Conservation (phyloP, 2,113 vertebrate genomes). For the Illadopsis cleaveri region DNA sequence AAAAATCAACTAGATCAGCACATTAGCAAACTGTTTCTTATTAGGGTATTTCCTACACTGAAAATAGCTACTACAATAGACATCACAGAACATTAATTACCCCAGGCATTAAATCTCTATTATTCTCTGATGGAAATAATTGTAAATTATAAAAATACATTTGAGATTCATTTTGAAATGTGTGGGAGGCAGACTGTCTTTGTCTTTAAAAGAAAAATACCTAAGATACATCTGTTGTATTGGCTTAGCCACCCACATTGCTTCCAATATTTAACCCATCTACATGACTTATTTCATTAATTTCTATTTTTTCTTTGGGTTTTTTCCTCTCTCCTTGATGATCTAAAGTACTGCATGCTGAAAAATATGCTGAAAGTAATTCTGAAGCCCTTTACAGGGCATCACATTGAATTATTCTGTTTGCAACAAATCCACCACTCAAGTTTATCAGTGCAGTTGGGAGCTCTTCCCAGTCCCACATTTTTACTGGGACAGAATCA, state of each 20-base stretch:
- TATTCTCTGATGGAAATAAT: not conserved
- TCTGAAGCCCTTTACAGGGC: not conserved
- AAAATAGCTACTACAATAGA: conserved; percentile 20
- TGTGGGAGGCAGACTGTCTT: not conserved
- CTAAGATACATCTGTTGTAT: not conserved
- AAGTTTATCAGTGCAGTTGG: not conserved
- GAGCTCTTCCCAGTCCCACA: not conserved
- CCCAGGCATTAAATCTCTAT: not conserved
- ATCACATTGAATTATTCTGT: not conserved
- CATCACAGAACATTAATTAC: conserved; percentile 21
- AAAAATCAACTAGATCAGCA: conserved; percentile 46
- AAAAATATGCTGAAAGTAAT: not conserved
- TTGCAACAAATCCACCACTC: not conserved
- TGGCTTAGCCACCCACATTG: not conserved
- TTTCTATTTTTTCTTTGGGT: not conserved
- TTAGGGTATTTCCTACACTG: conserved; percentile 52
- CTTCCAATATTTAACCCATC: not conserved
- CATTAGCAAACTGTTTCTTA: not conserved
- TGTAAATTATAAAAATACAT: not conserved
- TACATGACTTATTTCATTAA: not conserved
- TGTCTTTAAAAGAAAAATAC: not conserved
- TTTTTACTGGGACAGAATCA: not conserved
- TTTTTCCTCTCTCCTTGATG: not conserved
- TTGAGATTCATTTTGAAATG: conserved; percentile 32
- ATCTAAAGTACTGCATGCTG: not conserved